Percentiles rank a stretch among this genome's conserved stretches.
Conservation (phyloP, 2,797 vertebrate species). For the Lateolabrax maculatus region DNA sequence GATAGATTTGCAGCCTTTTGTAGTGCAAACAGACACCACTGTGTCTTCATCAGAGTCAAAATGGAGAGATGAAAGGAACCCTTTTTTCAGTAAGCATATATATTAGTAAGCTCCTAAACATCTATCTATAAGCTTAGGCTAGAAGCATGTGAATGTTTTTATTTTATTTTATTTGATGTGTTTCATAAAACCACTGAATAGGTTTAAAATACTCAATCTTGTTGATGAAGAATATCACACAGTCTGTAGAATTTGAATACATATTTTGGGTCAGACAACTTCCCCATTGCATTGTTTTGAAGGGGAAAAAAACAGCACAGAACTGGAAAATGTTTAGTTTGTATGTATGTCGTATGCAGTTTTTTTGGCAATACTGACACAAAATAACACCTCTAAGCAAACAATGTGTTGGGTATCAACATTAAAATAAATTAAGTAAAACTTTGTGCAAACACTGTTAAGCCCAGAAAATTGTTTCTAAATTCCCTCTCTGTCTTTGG, state of each 20-base stretch:
- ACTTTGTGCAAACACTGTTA: background rate
- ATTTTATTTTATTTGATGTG: background rate
- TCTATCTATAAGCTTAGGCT: too few species aligned
- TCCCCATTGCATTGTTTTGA: background rate
- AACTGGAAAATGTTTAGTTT: too few species aligned
- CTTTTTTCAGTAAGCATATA: too few species aligned
- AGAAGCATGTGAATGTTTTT: too few species aligned
- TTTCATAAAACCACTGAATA: background rate
- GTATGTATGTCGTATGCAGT: too few species aligned
- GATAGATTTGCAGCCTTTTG: background rate
- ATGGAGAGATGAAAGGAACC: background rate
- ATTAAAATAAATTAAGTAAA: background rate
- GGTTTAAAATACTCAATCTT: background rate
- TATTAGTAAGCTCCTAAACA: too few species aligned
- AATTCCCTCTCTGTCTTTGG: background rate
- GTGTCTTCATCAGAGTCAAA: background rate
- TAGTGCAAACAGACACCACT: background rate
- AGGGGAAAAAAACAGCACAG: background rate
- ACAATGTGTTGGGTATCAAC: background rate
- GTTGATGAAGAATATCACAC: background rate
- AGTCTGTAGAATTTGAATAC: background rate
- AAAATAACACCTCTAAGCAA: background rate
- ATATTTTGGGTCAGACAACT: slow-evolving; percentile 3
- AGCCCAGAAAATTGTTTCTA: background rate
- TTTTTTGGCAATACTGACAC: background rate